Percentiles rank a stretch among this genome's conserved stretches.
Evolutionary conservation across 1,140 invertebrate genomes (phyloP).

Genomic region (Neocloeon triangulifer): DNA sequence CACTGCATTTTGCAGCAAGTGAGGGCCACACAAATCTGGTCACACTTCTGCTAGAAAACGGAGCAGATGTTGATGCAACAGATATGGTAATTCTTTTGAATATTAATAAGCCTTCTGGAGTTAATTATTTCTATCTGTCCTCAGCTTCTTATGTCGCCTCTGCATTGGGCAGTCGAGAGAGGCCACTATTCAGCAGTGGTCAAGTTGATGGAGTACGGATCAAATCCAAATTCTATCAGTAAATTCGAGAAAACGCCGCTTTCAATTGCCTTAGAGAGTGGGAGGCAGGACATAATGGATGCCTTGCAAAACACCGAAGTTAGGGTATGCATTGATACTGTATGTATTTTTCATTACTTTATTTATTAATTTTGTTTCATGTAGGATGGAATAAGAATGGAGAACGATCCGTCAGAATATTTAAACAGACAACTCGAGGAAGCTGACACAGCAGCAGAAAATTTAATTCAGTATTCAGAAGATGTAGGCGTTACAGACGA

Average conservation of each 20-base stretch:
- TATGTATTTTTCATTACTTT: too few species aligned
- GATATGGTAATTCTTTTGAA: conserved; percentile 46
- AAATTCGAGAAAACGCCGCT: conserved; percentile 71
- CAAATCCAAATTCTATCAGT: conserved; percentile 36
- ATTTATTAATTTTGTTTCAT: too few species aligned
- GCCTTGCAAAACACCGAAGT: too few species aligned
- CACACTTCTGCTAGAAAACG: conserved; percentile 47
- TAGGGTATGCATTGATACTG: too few species aligned
- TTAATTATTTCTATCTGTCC: conserved; percentile 6
- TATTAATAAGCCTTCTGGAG: background rate
- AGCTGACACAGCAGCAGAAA: too few species aligned
- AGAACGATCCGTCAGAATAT: too few species aligned
- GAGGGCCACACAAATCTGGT: conserved; percentile 64
- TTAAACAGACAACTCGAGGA: too few species aligned
- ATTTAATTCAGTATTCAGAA: too few species aligned
- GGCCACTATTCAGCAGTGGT: conserved; percentile 46
- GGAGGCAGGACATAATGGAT: conserved; percentile 33
- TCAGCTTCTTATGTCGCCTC: conserved; percentile 74
- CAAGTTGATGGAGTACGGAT: conserved; percentile 44
- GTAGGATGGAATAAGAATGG: too few species aligned
- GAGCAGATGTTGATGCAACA: conserved; percentile 44
- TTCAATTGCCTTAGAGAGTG: conserved; percentile 45
- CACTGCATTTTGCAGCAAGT: conserved; percentile 67
- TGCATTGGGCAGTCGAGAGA: conserved; percentile 85
- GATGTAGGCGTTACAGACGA: too few species aligned